Evolutionary conservation across 2,113 vertebrate species (phyloP).

Genomic region (Limanda limanda): DNA sequence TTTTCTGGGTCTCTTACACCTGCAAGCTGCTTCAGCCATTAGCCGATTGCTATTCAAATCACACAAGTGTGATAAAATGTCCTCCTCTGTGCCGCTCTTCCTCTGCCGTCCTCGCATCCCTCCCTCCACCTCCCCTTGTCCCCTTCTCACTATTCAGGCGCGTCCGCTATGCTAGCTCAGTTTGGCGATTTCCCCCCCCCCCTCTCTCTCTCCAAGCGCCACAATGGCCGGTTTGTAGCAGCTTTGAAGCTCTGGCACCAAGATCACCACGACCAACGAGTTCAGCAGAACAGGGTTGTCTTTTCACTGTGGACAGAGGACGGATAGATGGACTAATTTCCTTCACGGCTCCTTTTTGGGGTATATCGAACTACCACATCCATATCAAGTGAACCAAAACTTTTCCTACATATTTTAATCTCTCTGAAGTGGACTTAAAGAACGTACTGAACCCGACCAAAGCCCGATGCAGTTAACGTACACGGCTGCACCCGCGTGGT

Average conservation of each 20-base stretch:
- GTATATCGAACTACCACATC: too few species aligned
- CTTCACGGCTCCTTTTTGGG: slow-evolving; percentile 10
- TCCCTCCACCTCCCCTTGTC: slow-evolving; percentile 45
- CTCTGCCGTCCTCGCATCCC: slow-evolving; percentile 56
- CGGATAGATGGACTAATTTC: slow-evolving; percentile 37
- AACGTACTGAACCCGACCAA: too few species aligned
- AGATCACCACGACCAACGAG: slow-evolving; percentile 31
- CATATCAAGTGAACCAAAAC: too few species aligned
- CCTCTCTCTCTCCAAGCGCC: slow-evolving; percentile 39
- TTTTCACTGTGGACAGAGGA: slow-evolving; percentile 34
- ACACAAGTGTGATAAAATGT: slow-evolving; percentile 64
- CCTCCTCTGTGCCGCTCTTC: slow-evolving; percentile 74
- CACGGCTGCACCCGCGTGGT: too few species aligned
- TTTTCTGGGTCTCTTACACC: slow-evolving; percentile 65
- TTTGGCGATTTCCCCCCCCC: slow-evolving; percentile 22
- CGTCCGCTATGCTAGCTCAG: slow-evolving; percentile 46
- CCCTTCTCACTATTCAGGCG: slow-evolving; percentile 56
- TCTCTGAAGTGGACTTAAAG: too few species aligned
- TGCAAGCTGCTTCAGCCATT: slow-evolving; percentile 58
- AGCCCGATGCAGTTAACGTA: too few species aligned
- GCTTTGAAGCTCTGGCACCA: slow-evolving; percentile 62
- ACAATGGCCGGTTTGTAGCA: slow-evolving; percentile 73
- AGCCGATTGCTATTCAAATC: slow-evolving; percentile 69
- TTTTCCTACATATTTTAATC: too few species aligned
- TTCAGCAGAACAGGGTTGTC: slow-evolving; percentile 50